Evolutionary conservation across 1,140 invertebrate genomes (phyloP), one percentile per base, ranked within the genome.

Genomic region (Procambarus clarkii): DNA sequence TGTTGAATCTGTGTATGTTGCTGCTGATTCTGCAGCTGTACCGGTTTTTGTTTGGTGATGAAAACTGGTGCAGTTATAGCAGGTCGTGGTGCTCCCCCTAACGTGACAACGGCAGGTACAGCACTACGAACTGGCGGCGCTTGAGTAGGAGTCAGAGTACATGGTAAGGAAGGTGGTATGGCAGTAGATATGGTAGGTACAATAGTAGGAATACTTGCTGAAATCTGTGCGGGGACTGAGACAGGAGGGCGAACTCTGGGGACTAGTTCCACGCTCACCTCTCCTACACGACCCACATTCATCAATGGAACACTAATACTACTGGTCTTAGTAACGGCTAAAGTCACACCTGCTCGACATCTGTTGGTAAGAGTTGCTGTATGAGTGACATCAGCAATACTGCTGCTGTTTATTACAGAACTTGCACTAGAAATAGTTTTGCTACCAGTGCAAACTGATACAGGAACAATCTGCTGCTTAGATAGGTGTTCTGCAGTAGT

Each of bases 231-330:
- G 1, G 81, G 45, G n/a, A 78, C 45, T 24, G 81, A 50, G 15
- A 91, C 50, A 3, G 89, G 34, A 15, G 89, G n/a, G 0, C 89
- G 89, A 15, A 80, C 77, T 48, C 89, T 77, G 8, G 82, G 60
- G 15, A 91, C 76, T 48, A 91, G 71, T 82, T 91, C 89, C n/a
- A 91, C 89, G 64, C 89, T 91, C 5, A 91, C 82, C n/a, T 91
- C 89, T 45, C 82, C 77, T 13, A 46, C 74, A 50, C 77, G 71
- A 21, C 74, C 58, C 1, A 54, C 76, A 71, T 34, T 85, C 60
- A 71, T 48, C 69, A 91, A 15, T 21, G 89, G 82, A 44, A 46
- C 77, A 45, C 45, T 60, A 45, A 91, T 64, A 79, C 86, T 91
- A 79, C 82, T 80, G 58, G 74, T 91, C 46, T 64, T 88, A 21